Evolutionary conservation across 2,113 vertebrate species (phyloP), one percentile per base, ranked within the genome.

Genomic region (Eolophus roseicapilla): DNA sequence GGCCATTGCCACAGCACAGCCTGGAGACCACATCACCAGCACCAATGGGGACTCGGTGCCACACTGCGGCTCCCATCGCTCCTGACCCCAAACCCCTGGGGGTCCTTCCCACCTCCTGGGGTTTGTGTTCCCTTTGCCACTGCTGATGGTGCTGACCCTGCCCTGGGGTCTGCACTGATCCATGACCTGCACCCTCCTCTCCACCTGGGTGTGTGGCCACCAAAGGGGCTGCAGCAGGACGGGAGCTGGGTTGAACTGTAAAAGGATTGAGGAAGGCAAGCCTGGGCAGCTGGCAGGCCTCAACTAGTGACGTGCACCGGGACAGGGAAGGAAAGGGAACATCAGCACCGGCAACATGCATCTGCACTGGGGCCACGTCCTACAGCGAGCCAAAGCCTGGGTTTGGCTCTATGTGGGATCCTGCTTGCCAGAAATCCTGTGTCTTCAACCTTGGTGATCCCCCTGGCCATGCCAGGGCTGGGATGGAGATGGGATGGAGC

Each of bases 1-100:
- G 46, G 28, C 86, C 11, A 6, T 6, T 1, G 3, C 71, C 1
- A 4, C 77, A 28, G 92, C 47, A 3, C 47, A 0, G 79, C 17
- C 0, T 0, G 39, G 29, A 24, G 23, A 37, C 63, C 1, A 1
- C n/a, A 8, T 13, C 8, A 1, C 27, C 2, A 1, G 12, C 41
- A 28, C 50, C 84, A 27, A 31, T 9, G 2, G 14, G 23, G 37
- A 24, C 28, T 57, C 2, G 1, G 70, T 44, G 63, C 63, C 70
- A 7, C 18, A 2, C 23, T 7, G 47, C 2, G 0, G 60, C 44
- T 82, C 28, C 91, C 59, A 2, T 12, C 9, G 8, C 3, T 0
- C 28, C 49, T 4, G 12, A 37, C 5, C 60, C 80, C 8, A 0
- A 55, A 84, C 28, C 7, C 27, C 37, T 13, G 20, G 6, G 16